Evolutionary conservation across 92 coral and sea anemone genomes (phyloP).

Genomic region (Porites lobata): DNA sequence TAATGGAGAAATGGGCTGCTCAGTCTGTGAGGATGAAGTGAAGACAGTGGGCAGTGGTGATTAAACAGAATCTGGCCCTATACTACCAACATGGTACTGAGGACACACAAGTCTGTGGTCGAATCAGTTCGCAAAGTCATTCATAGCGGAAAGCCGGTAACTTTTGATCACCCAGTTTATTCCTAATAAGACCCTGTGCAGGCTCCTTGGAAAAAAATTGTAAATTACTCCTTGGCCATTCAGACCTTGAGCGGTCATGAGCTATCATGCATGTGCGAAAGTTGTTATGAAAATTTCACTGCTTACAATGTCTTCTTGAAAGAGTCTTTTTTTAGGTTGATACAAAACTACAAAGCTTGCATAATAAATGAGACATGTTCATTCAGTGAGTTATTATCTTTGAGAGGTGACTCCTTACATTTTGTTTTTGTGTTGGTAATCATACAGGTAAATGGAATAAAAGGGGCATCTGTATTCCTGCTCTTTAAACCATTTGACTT

Average conservation of each 20-base stretch:
- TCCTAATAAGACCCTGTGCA: no score
- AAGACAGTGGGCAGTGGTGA: conserved; percentile 47
- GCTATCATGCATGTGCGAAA: no score
- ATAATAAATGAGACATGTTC: no score
- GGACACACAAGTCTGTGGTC: conserved; percentile 59
- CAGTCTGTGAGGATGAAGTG: conserved; percentile 64
- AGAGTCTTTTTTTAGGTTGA: no score
- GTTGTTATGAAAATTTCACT: no score
- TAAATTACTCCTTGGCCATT: no score
- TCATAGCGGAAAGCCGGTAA: conserved; percentile 31
- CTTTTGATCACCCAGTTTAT: background rate
- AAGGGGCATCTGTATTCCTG: conserved; percentile 71
- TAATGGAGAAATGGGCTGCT: conserved; percentile 68
- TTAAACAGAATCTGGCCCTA: conserved; percentile 64
- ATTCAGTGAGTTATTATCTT: no score
- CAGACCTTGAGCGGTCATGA: background rate
- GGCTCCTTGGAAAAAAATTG: no score
- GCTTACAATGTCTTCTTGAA: no score
- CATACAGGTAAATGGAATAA: conserved; percentile 66
- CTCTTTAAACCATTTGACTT: conserved; percentile 57
- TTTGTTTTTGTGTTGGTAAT: no score
- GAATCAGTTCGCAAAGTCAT: conserved; percentile 38
- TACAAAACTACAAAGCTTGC: no score
- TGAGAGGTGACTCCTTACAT: no score
- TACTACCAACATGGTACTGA: conserved; percentile 52